Base-by-base conservation (phyloP, 2,888 invertebrate genomes). In the Drosophila borealis region DNA sequence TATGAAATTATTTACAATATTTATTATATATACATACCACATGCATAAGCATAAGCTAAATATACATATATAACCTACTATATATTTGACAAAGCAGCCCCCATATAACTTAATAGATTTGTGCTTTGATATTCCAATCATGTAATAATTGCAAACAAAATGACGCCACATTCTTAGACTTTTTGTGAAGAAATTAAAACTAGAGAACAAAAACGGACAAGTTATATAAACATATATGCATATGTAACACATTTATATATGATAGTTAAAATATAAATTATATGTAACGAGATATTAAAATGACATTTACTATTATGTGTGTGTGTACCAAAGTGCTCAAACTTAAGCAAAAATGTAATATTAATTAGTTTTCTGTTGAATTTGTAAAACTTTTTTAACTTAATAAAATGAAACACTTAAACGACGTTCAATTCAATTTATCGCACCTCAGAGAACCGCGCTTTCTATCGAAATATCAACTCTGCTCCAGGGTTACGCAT, bases 301-400 rank as follows among this genome's bases (percentile, higher is more conserved):
- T 76, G 69, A 78, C 74, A 76, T 84, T 78, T 77, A 71, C 68
- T 72, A 82, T 72, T 78, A 74, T 78, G 63, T 74, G 77, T 77
- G 76, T 82, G 79, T 74, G 76, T 81, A 89, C 80, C 88, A 88
- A 89, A 89, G 89, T 89, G 88, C 89, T 88, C 88, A 89, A 89
- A 80, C 73, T 74, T 74, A 82, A 79, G 81, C 69, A 62, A 81
- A 76, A 75, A 80, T 72, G 62, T 65, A 63, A 81, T 68, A 77
- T 68, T 74, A 74, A 72, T 74, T 83, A 82, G 78, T 78, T 69
- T 83, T 83, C 78, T 83, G 86, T 83, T 83, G 71, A 82, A 85
- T 85, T 85, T 82, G 82, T 82, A 75, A 80, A 75, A 73, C 62
- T 81, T 82, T 81, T 82, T 69, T 82, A 80, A 80, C 70, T 71